Base-by-base conservation (phyloP, 2,888 invertebrate genomes). In the Stramonita haemastoma region DNA sequence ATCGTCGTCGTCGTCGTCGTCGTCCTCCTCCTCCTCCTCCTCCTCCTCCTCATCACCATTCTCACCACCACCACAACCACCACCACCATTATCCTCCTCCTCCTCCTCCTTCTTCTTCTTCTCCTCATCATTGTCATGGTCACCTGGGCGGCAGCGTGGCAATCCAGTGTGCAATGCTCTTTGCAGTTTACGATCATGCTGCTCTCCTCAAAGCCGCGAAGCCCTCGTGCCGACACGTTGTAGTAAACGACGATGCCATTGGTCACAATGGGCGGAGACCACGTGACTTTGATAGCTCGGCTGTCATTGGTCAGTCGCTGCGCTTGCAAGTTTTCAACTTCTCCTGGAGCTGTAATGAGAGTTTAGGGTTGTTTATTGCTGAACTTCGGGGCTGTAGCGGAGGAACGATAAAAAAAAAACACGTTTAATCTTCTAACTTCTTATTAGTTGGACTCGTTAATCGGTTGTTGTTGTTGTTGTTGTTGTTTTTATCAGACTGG, bases 171-270 rank as follows among this genome's bases (percentile, higher is more conserved):
- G 17, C 73, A 56, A 0, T 87, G 46, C n/a, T 6, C 6, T 15
- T 56, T 13, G 36, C 87, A 87, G 22, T 46, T 19, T 11, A 34
- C 13, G 29, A 29, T n/a, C 83, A 26, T 29, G 15, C 57, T 81
- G 29, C 26, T n/a, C 17, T 88, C 26, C 4, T 19, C 15, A 19
- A 88, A 32, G 73, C 85, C 85, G 22, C 85, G 56, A 17, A 1
- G 46, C 11, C 89, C 89, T 15, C 6, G n/a, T 15, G 73, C 19
- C 1, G 73, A 46, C 73, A 89, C 66, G 22, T 13, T 26, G 34
- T 89, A 89, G n/a, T 32, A 1, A 11, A 0, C 5, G 56, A 89
- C 29, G 56, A 85, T 36, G 8, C 89, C 89, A 83, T 89, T 89
- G n/a, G 73, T 70, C 19, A 85, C 77, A 0, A 6, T 85, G 5